These are phyloP conservation scores for Sinocyclocheilus anshuiensis DNA, from an alignment of 2,113 vertebrate genomes.

Conservation along the genomic window DNA sequence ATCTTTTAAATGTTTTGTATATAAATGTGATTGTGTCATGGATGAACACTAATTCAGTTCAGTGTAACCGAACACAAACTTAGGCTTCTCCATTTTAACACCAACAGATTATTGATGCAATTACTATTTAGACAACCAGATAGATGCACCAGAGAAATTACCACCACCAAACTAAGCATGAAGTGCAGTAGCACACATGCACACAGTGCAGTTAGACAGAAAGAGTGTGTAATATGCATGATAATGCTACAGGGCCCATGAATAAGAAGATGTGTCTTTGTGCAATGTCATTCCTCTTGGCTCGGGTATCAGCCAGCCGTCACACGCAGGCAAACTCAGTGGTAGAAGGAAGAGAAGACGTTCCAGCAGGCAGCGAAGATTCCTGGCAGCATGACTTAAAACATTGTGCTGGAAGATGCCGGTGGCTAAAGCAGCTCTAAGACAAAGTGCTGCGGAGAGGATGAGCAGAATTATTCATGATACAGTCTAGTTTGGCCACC, in stretches of 20 bases:
- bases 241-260: slow-evolving; percentile 9
- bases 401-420: slow-evolving; percentile 11
- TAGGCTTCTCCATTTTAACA: not conserved
- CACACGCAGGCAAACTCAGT: slow-evolving; percentile 28
- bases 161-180: not conserved
- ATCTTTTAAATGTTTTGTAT: not conserved
- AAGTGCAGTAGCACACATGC: not conserved
- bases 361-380: not conserved
- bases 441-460: not conserved
- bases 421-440: slow-evolving; percentile 7
- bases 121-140: not conserved
- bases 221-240: slow-evolving; percentile 10
- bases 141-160: not conserved
- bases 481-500: not conserved
- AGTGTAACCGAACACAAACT: not conserved
- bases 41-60: not conserved
- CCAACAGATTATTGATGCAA: not conserved
- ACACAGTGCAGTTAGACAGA: not conserved
- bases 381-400: slow-evolving; percentile 6
- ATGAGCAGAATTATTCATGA: slow-evolving; percentile 22
- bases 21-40: not conserved
- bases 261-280: slow-evolving; percentile 19
- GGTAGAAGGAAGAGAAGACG: slow-evolving; percentile 4
- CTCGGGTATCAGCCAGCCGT: slow-evolving; percentile 1
- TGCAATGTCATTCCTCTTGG: slow-evolving; percentile 26